phyloP scores from a whole-genome alignment of 2,888 invertebrate genomes.

The Formica aserva region DNA sequence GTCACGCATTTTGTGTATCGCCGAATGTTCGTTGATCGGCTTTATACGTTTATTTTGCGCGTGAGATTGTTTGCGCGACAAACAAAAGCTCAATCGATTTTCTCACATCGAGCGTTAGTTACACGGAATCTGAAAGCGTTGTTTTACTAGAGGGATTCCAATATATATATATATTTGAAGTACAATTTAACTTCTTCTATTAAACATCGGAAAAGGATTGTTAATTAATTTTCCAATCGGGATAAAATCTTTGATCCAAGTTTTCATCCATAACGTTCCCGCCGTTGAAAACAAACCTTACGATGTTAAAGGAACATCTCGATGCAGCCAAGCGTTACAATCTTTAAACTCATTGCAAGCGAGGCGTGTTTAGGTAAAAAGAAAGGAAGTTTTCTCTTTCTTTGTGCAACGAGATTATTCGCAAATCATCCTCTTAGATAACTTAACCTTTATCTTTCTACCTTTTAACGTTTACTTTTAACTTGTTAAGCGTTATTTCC shows the following conservation, averaged over 20 bases:
- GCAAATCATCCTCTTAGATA: neutral
- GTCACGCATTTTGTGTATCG: no score
- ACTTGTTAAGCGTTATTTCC: no score
- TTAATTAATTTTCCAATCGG: neutral
- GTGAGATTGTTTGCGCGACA: constrained; percentile 2
- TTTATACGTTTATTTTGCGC: neutral
- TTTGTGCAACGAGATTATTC: neutral
- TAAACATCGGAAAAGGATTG: constrained; percentile 20
- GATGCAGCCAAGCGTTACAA: neutral
- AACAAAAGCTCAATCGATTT: constrained; percentile 17
- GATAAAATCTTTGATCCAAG: constrained; percentile 13
- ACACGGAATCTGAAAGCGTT: constrained; percentile 12
- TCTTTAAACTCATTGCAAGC: neutral
- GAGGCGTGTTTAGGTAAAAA: neutral
- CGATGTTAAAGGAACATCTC: neutral
- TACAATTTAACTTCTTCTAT: constrained; percentile 39
- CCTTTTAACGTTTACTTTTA: neutral
- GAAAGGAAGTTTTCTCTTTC: neutral
- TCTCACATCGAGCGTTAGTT: neutral
- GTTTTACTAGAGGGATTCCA: neutral
- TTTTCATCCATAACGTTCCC: constrained; percentile 3
- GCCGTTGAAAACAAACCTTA: neutral
- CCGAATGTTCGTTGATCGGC: neutral
- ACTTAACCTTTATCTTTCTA: neutral
- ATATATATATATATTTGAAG: neutral